These are phyloP conservation scores for Leptinotarsa tumamoca DNA, from an alignment of 2,888 invertebrate genomes.

Conservation along the genomic window DNA sequence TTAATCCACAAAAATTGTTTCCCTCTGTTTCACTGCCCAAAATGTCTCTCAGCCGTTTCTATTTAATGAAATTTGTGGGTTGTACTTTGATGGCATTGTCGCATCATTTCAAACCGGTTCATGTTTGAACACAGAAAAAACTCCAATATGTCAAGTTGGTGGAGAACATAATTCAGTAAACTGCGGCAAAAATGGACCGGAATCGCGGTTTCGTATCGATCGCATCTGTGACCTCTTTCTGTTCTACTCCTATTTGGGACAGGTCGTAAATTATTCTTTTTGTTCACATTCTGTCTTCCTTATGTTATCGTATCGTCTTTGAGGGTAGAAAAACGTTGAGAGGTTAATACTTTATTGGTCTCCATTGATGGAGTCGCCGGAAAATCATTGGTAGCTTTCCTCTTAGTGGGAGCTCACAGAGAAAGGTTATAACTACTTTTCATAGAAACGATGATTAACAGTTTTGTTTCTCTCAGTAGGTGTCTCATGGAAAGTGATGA, in stretches of 20 bases:
- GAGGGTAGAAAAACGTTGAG: constrained; percentile 17
- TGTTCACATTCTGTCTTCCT: constrained; percentile 29
- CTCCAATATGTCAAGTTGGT: constrained; percentile 28
- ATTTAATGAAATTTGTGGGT: constrained; percentile 5
- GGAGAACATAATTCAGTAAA: constrained; percentile 31
- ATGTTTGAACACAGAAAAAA: constrained; percentile 26
- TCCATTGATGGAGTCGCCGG: constrained; percentile 17
- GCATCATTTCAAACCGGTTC: constrained; percentile 17
- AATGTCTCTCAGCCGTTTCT: neutral
- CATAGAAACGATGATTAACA: too few relatives aligned
- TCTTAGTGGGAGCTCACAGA: neutral
- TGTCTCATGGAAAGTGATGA: too few relatives aligned
- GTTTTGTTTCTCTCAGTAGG: too few relatives aligned
- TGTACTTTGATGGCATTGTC: constrained; percentile 14
- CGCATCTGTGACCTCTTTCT: constrained; percentile 36
- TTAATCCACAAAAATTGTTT: neutral
- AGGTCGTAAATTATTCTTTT: constrained; percentile 35
- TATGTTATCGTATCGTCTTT: constrained; percentile 31
- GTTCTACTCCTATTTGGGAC: constrained; percentile 30
- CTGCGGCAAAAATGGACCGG: constrained; percentile 36
- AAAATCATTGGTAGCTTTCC: constrained; percentile 4
- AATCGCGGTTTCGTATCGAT: constrained; percentile 36
- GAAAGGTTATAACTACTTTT: neutral
- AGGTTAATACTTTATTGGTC: constrained; percentile 31
- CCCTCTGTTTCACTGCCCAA: neutral